phyloP scores from a whole-genome alignment of 2,113 vertebrate species.

The Ibidorhyncha struthersii region DNA sequence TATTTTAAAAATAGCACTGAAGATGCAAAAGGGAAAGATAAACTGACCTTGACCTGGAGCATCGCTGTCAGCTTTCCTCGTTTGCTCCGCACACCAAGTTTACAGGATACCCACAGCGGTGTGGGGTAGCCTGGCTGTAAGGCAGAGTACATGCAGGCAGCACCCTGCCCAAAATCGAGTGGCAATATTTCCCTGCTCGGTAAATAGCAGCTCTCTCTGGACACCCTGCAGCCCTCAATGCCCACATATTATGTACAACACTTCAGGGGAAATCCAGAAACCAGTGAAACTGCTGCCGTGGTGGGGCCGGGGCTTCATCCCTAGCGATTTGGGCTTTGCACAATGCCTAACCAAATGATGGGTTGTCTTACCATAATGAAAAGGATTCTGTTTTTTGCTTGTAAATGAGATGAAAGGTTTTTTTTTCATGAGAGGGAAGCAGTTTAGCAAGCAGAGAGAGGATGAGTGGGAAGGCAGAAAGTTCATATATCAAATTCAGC shows the following conservation, averaged over 20 bases:
- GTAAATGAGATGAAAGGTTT: neutral
- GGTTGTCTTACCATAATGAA: neutral
- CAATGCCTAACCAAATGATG: rapidly evolving
- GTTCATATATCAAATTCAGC: neutral
- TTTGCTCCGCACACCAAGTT: neutral
- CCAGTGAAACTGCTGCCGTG: neutral
- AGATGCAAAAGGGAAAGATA: neutral
- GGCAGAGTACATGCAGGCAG: no score
- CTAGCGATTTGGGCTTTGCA: neutral
- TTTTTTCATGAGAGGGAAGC: neutral
- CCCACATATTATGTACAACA: rapidly evolving
- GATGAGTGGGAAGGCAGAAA: neutral
- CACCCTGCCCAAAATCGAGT: no score
- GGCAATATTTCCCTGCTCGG: rapidly evolving
- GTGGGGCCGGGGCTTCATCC: neutral
- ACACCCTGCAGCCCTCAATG: neutral
- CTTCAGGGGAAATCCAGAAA: neutral
- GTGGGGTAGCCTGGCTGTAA: rapidly evolving
- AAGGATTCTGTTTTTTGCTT: neutral
- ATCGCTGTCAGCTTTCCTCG: neutral
- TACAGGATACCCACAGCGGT: rapidly evolving
- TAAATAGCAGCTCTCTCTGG: neutral
- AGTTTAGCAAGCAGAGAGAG: neutral
- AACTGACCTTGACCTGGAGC: neutral
- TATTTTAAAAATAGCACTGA: neutral